Conservation (phyloP, 2,888 invertebrate genomes). For the Odontomyia ornata region DNA sequence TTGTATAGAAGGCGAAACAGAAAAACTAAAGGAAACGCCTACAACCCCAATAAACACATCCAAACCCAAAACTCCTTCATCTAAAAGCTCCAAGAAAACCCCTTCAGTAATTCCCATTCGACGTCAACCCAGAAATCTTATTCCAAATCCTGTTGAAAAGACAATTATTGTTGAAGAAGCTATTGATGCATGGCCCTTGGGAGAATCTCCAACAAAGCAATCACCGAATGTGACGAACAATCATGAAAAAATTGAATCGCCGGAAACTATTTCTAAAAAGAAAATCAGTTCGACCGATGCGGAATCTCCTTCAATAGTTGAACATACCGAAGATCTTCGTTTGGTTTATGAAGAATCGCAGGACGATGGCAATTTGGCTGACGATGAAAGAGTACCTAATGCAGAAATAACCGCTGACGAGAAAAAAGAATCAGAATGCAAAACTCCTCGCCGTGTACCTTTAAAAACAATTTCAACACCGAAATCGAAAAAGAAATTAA, state of each 20-base stretch:
- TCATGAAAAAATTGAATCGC: too few relatives aligned
- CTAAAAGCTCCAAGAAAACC: slow-evolving; percentile 47
- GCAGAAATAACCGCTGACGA: slow-evolving; percentile 48
- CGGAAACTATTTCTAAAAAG: not conserved
- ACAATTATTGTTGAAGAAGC: slow-evolving; percentile 56
- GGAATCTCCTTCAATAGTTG: not conserved
- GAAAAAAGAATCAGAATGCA: slow-evolving; percentile 57
- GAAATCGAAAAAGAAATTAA: slow-evolving; percentile 71
- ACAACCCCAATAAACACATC: slow-evolving; percentile 11
- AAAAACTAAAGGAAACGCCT: slow-evolving; percentile 48
- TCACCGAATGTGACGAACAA: not conserved
- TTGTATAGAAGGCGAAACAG: slow-evolving; percentile 28
- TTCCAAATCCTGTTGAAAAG: slow-evolving; percentile 50
- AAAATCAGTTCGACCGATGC: not conserved
- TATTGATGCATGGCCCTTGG: slow-evolving; percentile 59
- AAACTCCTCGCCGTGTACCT: slow-evolving; percentile 74
- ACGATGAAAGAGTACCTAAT: slow-evolving; percentile 47
- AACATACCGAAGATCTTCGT: slow-evolving; percentile 68
- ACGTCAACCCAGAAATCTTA: slow-evolving; percentile 58
- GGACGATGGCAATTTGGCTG: slow-evolving; percentile 49
- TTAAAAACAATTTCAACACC: slow-evolving; percentile 83
- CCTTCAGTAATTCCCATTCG: slow-evolving; percentile 60
- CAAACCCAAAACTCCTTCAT: slow-evolving; percentile 52
- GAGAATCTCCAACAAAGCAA: slow-evolving; percentile 10
- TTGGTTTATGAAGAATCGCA: slow-evolving; percentile 69